These are phyloP conservation scores for Blennius ocellaris DNA, from an alignment of 2,113 vertebrate genomes.

Conservation along the genomic window DNA sequence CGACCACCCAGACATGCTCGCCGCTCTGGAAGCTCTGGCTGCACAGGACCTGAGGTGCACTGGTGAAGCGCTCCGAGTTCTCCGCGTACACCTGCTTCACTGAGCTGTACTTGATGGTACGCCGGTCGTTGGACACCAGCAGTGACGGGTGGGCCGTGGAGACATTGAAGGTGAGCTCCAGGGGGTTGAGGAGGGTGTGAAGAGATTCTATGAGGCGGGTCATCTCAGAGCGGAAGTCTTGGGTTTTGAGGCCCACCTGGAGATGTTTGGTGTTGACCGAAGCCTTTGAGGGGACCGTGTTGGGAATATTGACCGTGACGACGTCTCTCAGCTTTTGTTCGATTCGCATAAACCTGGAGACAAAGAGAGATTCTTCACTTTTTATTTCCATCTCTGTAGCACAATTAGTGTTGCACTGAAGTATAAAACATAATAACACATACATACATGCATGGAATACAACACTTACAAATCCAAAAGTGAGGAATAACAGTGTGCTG, in stretches of 20 bases:
- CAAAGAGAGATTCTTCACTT: neutral
- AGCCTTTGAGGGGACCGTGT: constrained; percentile 32
- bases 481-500: too few species aligned
- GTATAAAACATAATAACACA: too few species aligned
- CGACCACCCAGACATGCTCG: constrained; percentile 77
- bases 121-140: constrained; percentile 73
- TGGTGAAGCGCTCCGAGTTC: constrained; percentile 71
- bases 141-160: constrained; percentile 67
- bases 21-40: constrained; percentile 72
- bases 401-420: too few species aligned
- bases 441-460: too few species aligned
- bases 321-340: constrained; percentile 68
- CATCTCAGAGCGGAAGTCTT: constrained; percentile 76
- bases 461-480: too few species aligned
- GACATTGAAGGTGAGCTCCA: constrained; percentile 76
- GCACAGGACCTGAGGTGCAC: constrained; percentile 72
- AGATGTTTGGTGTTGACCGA: constrained; percentile 65
- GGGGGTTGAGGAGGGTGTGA: constrained; percentile 70
- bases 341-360: constrained; percentile 65
- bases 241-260: constrained; percentile 60
- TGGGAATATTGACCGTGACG: constrained; percentile 19
- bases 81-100: constrained; percentile 62
- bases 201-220: constrained; percentile 63
- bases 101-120: constrained; percentile 69
- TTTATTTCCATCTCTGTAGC: neutral